These are phyloP conservation scores for Siniperca obscura DNA, from an alignment of 2,797 vertebrate species.

Conservation along the genomic window DNA sequence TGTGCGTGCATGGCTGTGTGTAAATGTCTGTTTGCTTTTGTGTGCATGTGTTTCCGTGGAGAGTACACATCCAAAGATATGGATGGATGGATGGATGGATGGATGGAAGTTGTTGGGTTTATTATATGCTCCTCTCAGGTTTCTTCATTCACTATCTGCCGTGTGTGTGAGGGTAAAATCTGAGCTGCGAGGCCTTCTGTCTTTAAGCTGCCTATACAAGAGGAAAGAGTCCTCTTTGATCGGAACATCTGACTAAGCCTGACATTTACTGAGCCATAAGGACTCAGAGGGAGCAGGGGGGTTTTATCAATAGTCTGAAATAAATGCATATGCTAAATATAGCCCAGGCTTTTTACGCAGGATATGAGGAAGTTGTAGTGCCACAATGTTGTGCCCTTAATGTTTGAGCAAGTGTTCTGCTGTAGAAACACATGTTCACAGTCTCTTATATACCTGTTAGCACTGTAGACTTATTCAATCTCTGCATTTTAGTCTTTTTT, in stretches of 20 bases:
- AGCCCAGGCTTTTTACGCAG: conserved; percentile 67
- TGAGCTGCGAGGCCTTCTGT: conserved; percentile 57
- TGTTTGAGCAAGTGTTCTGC: conserved; percentile 44
- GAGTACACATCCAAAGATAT: conserved; percentile 57
- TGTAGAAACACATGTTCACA: conserved; percentile 41
- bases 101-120: conserved; percentile 63
- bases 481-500: conserved; percentile 13
- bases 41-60: conserved; percentile 44
- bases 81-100: conserved; percentile 40
- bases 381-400: conserved; percentile 49
- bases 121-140: conserved; percentile 63
- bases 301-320: conserved; percentile 81
- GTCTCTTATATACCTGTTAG: conserved; percentile 25
- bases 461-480: not conserved
- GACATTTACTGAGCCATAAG: conserved; percentile 82
- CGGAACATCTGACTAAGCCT: conserved; percentile 82
- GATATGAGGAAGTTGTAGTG: conserved; percentile 69
- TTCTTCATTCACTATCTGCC: conserved; percentile 63
- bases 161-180: conserved; percentile 45
- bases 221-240: conserved; percentile 67
- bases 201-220: conserved; percentile 66
- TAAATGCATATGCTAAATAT: conserved; percentile 79
- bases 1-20: conserved; percentile 10
- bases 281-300: conserved; percentile 72
- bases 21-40: conserved; percentile 68